Percentiles rank a stretch among this genome's conserved stretches.
Conservation (phyloP, 2,113 vertebrate species). For the Sylvilagus bachmani region DNA sequence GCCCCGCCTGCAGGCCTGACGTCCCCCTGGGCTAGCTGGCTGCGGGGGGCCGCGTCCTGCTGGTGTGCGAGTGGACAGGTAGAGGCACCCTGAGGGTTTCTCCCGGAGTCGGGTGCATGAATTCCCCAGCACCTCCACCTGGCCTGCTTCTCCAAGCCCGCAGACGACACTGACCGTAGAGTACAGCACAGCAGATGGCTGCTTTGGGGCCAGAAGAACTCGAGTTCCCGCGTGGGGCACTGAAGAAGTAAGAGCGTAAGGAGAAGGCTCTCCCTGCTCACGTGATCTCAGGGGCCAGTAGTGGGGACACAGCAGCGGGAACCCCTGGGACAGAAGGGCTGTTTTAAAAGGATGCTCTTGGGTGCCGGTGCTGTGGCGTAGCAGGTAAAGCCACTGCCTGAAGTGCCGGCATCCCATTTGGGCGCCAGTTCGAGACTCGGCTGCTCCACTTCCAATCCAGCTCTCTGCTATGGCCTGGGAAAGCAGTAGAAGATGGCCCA, state of each 20-base stretch:
- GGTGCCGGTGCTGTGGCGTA: no score
- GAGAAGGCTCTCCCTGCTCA: conserved; percentile 15
- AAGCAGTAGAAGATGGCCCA: no score
- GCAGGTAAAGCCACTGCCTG: no score
- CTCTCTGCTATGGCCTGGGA: no score
- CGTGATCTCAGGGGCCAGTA: conserved; percentile 37
- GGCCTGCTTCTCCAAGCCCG: background rate
- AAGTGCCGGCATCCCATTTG: no score
- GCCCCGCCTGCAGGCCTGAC: background rate
- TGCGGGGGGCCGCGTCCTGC: background rate
- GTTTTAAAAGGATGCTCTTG: background rate
- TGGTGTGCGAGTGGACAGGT: background rate
- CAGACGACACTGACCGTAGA: background rate
- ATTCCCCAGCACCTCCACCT: background rate
- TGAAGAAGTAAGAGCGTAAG: conserved; percentile 6
- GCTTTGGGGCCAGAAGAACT: conserved; percentile 61
- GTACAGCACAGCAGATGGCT: conserved; percentile 47
- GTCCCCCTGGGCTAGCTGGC: background rate
- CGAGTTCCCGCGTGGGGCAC: conserved; percentile 35
- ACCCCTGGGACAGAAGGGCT: background rate
- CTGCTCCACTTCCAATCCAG: no score
- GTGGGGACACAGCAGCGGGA: background rate
- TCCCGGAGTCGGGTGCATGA: background rate
- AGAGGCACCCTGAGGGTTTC: background rate
- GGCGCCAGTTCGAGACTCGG: no score